These are phyloP conservation scores for Eonycteris spelaea DNA, from an alignment of 2,113 vertebrate genomes.

Conservation along the genomic window DNA sequence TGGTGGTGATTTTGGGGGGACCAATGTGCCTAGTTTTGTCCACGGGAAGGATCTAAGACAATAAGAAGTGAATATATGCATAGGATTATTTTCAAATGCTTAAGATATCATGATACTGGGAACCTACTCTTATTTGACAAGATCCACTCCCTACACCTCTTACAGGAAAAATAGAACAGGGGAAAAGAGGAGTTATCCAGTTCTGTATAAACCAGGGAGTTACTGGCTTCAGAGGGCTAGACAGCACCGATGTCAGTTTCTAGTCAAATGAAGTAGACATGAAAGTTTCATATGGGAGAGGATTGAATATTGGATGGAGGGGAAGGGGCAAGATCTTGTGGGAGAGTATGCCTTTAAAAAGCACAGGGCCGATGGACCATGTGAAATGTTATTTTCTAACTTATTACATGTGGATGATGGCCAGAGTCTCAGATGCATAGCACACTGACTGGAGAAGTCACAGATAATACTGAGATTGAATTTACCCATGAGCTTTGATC, in stretches of 20 bases:
- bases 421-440: neutral
- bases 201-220: neutral
- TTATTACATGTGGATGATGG: neutral
- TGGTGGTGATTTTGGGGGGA: neutral
- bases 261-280: neutral
- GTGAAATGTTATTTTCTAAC: neutral
- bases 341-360: neutral
- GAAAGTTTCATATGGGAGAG: neutral
- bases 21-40: neutral
- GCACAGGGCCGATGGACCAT: neutral
- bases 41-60: neutral
- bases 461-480: neutral
- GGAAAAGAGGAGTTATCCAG: neutral
- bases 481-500: neutral
- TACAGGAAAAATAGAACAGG: neutral
- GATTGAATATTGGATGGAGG: neutral
- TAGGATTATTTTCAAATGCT: neutral
- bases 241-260: neutral
- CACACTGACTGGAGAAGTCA: neutral
- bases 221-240: neutral
- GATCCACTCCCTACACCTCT: accelerated
- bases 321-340: neutral
- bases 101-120: neutral
- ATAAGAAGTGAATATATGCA: neutral
- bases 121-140: neutral